These are phyloP conservation scores for Arbacia lixula DNA, from an alignment of 53 echinoderm and acorn worm species.

Conservation along the genomic window DNA sequence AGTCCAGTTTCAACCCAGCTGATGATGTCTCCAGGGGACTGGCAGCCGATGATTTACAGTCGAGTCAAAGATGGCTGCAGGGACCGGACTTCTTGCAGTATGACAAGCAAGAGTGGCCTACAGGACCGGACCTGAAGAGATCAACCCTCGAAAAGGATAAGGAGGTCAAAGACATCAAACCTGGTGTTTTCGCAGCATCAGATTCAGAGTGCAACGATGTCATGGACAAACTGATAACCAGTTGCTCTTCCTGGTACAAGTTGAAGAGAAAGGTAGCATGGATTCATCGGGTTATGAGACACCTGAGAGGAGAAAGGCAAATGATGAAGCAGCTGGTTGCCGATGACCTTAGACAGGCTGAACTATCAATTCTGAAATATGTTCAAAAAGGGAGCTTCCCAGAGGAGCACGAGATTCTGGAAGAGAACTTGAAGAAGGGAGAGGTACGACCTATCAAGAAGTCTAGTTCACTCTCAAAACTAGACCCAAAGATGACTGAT, in stretches of 20 bases:
- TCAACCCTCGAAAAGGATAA: no score
- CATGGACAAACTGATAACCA: no score
- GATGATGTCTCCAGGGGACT: slow-evolving; percentile 70
- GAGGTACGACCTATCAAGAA: background rate
- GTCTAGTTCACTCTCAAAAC: background rate
- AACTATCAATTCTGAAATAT: no score
- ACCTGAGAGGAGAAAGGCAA: background rate
- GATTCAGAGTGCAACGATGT: no score
- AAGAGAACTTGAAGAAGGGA: background rate
- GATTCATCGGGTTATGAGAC: no score
- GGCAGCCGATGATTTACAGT: slow-evolving; percentile 25
- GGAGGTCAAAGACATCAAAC: slow-evolving; percentile 34
- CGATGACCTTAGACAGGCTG: background rate
- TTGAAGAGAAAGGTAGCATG: no score
- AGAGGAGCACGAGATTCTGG: background rate
- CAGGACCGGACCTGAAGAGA: background rate
- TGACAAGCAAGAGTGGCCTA: slow-evolving; percentile 19
- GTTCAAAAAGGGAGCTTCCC: background rate
- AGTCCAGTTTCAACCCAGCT: slow-evolving; percentile 58
- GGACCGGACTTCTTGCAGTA: slow-evolving; percentile 57
- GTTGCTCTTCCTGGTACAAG: no score
- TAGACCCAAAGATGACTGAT: background rate
- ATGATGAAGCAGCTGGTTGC: background rate
- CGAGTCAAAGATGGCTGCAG: slow-evolving; percentile 38
- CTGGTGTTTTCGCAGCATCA: no score